Conservation (phyloP, 2,888 invertebrate species). For the Dorcus parallelipipedus region DNA sequence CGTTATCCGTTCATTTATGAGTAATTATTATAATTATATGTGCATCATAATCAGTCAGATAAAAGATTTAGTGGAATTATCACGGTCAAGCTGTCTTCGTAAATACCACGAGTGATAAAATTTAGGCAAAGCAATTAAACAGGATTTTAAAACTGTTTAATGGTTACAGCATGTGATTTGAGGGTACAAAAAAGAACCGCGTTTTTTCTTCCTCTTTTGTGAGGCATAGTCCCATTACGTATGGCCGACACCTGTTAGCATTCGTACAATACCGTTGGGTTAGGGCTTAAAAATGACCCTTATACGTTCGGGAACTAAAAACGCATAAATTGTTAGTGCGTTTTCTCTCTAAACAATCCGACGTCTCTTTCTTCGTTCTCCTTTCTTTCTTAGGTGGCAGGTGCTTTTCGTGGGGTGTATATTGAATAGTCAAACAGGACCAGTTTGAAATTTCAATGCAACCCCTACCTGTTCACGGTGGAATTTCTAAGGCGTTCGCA, state of each 20-base stretch:
- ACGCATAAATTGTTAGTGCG: not conserved
- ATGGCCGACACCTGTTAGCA: slow-evolving; percentile 15
- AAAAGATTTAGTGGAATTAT: no score
- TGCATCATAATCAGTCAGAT: no score
- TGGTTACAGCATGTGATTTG: not conserved
- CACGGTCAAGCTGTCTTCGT: no score
- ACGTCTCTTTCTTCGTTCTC: not conserved
- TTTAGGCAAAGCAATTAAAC: no score
- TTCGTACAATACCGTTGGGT: not conserved
- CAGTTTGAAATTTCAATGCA: not conserved
- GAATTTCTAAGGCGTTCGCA: slow-evolving; percentile 5
- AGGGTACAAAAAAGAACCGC: not conserved
- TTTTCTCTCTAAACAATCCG: not conserved
- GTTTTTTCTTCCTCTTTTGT: not conserved
- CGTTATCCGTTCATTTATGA: no score
- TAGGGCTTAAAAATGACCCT: no score
- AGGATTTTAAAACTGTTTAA: not conserved
- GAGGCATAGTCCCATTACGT: slow-evolving; percentile 2
- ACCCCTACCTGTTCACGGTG: not conserved
- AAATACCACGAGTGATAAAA: no score
- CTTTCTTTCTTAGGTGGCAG: slow-evolving; percentile 10
- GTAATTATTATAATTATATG: no score
- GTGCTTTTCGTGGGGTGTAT: slow-evolving; percentile 11
- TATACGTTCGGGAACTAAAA: not conserved
- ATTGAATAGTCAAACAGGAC: not conserved